These are phyloP conservation scores for Hippocampus mohnikei DNA, from an alignment of 2,113 vertebrate genomes.

Conservation along the genomic window DNA sequence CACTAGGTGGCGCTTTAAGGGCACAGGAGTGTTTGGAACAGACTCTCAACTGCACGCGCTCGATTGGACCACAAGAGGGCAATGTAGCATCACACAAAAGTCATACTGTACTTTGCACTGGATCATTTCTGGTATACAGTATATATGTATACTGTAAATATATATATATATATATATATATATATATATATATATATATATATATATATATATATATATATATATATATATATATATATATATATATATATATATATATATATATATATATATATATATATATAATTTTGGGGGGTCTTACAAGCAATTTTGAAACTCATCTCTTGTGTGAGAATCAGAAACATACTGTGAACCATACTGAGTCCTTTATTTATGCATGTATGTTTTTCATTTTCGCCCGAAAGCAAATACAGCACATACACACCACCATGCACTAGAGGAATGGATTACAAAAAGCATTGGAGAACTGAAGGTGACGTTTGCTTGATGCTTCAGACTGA, in stretches of 20 bases:
- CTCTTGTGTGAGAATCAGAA: constrained; percentile 3
- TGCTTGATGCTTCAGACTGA: constrained; percentile 58
- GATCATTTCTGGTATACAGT: background rate
- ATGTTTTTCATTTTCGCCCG: constrained; percentile 89
- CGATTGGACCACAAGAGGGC: constrained; percentile 42
- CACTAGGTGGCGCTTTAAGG: constrained; percentile 40
- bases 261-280: no score
- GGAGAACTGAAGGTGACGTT: constrained; percentile 62
- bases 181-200: no score
- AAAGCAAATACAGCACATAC: constrained; percentile 95
- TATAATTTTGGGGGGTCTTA: no score
- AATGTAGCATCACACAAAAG: background rate
- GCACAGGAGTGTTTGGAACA: background rate
- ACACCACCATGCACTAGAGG: constrained; percentile 87
- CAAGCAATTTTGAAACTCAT: no score
- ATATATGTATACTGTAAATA: no score
- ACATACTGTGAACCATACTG: constrained; percentile 56
- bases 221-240: no score
- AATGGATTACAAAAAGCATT: constrained; percentile 67
- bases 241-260: no score
- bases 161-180: no score
- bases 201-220: no score
- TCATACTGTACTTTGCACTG: background rate
- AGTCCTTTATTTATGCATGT: constrained; percentile 85
- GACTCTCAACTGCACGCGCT: background rate